phyloP scores from a whole-genome alignment of 2,113 vertebrate genomes.

The Ancistrus triradiatus region DNA sequence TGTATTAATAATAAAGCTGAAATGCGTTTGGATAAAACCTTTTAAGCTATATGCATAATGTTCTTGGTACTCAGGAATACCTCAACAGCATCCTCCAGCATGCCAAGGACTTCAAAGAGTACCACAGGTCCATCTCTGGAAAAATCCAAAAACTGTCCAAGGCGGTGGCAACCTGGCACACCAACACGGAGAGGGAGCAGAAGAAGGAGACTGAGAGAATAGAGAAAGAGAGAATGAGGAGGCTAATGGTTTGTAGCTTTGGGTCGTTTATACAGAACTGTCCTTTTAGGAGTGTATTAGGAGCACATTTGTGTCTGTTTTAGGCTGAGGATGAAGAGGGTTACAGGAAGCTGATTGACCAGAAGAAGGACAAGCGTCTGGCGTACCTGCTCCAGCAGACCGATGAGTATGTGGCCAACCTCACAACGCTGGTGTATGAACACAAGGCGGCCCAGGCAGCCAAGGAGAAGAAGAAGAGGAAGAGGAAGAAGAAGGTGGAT shows the following conservation, averaged over 20 bases:
- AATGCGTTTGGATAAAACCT: too few relatives aligned
- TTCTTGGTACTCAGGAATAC: slow-evolving; percentile 78
- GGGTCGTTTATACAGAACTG: background rate
- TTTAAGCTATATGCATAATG: too few relatives aligned
- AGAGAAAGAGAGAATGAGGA: slow-evolving; percentile 97
- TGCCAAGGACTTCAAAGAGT: slow-evolving; percentile 98
- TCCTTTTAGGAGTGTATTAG: background rate
- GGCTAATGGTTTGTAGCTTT: slow-evolving; percentile 82
- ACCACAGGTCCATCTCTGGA: slow-evolving; percentile 89
- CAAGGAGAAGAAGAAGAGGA: slow-evolving; percentile 93
- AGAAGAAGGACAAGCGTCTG: slow-evolving; percentile 95
- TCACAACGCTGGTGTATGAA: slow-evolving; percentile 94
- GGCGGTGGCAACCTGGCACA: slow-evolving; percentile 93
- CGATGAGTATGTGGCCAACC: slow-evolving; percentile 95
- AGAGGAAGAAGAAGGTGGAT: slow-evolving; percentile 86
- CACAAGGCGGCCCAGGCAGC: slow-evolving; percentile 97
- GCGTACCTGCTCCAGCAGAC: slow-evolving; percentile 96
- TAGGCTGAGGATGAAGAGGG: slow-evolving; percentile 98
- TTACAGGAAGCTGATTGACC: slow-evolving; percentile 94
- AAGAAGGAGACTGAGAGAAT: slow-evolving; percentile 97
- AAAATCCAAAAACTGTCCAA: slow-evolving; percentile 95
- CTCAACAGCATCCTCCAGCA: slow-evolving; percentile 97
- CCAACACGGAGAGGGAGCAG: slow-evolving; percentile 95
- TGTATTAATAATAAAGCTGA: too few relatives aligned
- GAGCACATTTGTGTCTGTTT: background rate